Evolutionary conservation across 2,797 vertebrate genomes (phyloP), one percentile per base, ranked within the genome.

Genomic region (Dryobates pubescens): DNA sequence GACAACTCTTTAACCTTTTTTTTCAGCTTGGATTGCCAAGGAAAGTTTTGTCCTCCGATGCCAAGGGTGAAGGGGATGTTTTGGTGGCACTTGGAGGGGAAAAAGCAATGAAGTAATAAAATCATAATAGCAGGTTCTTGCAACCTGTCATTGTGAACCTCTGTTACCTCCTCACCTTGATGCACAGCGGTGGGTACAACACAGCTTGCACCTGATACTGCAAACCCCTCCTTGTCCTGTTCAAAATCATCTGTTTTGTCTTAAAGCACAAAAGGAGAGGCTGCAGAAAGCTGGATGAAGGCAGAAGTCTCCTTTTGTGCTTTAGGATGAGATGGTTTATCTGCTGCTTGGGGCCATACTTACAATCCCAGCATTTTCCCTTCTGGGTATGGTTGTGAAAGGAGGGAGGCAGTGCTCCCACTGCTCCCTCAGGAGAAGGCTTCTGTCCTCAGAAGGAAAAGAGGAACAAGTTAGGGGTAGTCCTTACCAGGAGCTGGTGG

Each of bases 151-250:
- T 68, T 89, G 80, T 67, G n/a, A 7, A 24, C 24, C 9, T 71
- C 45, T 56, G 57, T 69, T n/a, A 47, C 16, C 54, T 38, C 18
- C 15, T 62, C 49, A 22, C 22, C 56, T 4, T 14, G 56, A 30
- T 54, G 69, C 1, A 0, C 5, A 1, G 32, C 4, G 9, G 16
- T 65, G 58, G 58, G 22, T 17, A 17, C 17, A 38, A 7, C 10
- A 41, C 0, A 24, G 34, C 70, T 85, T 47, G 6, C 43, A 6
- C 17, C 63, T 59, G 54, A 61, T 47, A 22, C 54, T 77, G 34
- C 49, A 86, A 43, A 53, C 3, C 6, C 10, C 26, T 58, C 36
- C 32, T n/a, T 47, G 36, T 47, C 17, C 54, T 51, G 4, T 18
- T 43, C 17, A 41, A 24, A 51, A 13, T 24, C 49, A 23, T 10